Evolutionary conservation across 23 tunicate species (phyloP), one percentile per base, ranked within the genome.

Genomic region (Botrylloides violaceus): DNA sequence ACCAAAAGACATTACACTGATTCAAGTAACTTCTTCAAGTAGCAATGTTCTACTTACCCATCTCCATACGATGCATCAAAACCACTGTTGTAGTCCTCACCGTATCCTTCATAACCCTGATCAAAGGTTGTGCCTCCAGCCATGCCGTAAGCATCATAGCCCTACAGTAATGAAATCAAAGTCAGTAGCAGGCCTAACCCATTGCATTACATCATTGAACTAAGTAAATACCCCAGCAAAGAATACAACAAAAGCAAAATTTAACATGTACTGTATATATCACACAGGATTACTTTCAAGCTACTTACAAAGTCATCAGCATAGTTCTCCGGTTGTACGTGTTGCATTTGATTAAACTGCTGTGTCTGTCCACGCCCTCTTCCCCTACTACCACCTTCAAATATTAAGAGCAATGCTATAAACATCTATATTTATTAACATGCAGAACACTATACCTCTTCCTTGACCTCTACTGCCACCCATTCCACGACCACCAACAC

Each of bases 1-100:
- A 15, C 15, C 9, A 43, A 43, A 7, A 43, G 53, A 43, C 53
- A 43, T 7, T 9, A 43, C 53, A 43, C 53, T 9, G 53, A 9
- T 7, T 43, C 12, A 43, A 43, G 9, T 7, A 15, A 43, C 9
- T 43, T 43, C 12, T 7, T 43, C 53, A 43, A 9, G 53, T n/a
- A n/a, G n/a, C n/a, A n/a, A n/a, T 49, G 58, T 20, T 49, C n/a
- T n/a, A 71, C 84, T 74, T 65, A 85, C 94, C 80, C 81, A 3
- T 85, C 84, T 19, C 76, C 84, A 35, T 43, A 64, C 12, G 76
- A 61, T 28, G 56, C 84, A 43, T 70, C 79, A 43, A 66, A 49
- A 25, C 71, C 68, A 0, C 63, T 78, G 6, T 66, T 56, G 35
- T 76, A 71, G 9, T 79, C 61, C 1, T 61, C 87, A 76, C 79